A percentile compares a stretch with the other conserved stretches of the same genome.
phyloP scores from a whole-genome alignment of 1,140 invertebrate genomes.

The Ericerus pela region DNA sequence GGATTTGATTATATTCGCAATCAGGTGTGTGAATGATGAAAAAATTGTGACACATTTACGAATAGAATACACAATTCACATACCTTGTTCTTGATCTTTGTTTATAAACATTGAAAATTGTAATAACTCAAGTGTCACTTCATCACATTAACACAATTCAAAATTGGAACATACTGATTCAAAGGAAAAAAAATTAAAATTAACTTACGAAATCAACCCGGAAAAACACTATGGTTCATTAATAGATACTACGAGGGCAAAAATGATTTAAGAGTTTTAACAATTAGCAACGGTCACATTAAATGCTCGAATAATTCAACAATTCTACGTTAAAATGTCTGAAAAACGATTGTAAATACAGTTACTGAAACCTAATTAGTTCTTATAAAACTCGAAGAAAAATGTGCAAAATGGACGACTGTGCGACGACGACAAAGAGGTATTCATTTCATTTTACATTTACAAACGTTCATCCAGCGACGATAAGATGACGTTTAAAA shows the following conservation, averaged over 20 bases:
- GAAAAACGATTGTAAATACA: background rate
- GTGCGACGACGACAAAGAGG: conserved; percentile 11
- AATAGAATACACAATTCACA: background rate
- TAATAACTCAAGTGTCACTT: background rate
- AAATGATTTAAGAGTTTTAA: conserved; percentile 4
- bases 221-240: conserved; percentile 11
- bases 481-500: conserved; percentile 12
- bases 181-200: background rate
- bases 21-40: no score
- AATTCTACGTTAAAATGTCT: conserved; percentile 1
- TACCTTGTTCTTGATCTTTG: conserved; percentile 5
- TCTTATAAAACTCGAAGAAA: conserved; percentile 1
- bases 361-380: conserved; percentile 1
- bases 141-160: conserved; percentile 8
- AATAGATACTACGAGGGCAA: conserved; percentile 5
- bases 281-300: background rate
- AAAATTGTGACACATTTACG: conserved; percentile 5
- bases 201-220: conserved; percentile 10
- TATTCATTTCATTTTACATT: conserved; percentile 5
- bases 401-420: conserved; percentile 11
- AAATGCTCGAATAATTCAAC: conserved; percentile 1
- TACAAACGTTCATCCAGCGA: conserved; percentile 8
- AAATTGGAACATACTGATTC: background rate
- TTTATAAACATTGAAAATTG: conserved; percentile 8
- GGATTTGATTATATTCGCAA: no score